Percentiles rank a stretch among this genome's conserved stretches.
These are phyloP conservation scores for Tribolium castaneum DNA, from an alignment of 1,140 invertebrate genomes.

Conservation along the genomic window DNA sequence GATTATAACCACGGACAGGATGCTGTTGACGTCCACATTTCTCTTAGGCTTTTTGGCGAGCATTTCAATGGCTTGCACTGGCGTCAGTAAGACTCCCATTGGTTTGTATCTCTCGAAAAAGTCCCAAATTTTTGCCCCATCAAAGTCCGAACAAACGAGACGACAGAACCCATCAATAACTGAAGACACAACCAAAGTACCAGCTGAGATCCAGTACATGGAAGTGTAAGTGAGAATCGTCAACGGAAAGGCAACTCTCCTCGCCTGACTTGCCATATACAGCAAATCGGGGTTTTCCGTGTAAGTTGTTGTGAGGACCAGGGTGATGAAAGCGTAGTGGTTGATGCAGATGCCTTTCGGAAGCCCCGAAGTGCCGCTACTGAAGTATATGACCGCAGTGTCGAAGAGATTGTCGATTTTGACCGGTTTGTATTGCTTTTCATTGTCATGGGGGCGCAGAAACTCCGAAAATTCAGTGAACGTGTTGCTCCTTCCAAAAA, in stretches of 20 bases:
- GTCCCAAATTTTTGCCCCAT: constrained; percentile 51
- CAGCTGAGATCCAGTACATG: constrained; percentile 60
- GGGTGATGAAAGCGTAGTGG: constrained; percentile 63
- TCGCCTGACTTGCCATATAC: neutral
- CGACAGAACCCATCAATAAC: constrained; percentile 34
- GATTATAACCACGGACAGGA: constrained; percentile 64
- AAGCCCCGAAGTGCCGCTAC: constrained; percentile 84
- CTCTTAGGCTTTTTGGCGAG: constrained; percentile 46
- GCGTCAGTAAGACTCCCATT: constrained; percentile 43
- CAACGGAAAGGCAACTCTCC: neutral
- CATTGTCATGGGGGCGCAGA: constrained; percentile 42
- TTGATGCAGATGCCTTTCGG: constrained; percentile 84
- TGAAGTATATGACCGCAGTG: constrained; percentile 65
- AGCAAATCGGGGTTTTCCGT: neutral
- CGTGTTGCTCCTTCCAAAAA: constrained; percentile 46
- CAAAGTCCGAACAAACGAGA: constrained; percentile 51
- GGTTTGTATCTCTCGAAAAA: constrained; percentile 55
- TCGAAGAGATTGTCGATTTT: constrained; percentile 50
- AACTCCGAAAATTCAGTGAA: constrained; percentile 14
- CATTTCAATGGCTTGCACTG: constrained; percentile 46
- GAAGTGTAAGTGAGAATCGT: constrained; percentile 53
- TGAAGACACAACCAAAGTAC: constrained; percentile 43
- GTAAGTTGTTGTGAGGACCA: neutral
- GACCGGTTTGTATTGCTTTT: constrained; percentile 48
- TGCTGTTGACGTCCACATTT: constrained; percentile 51